Base-by-base conservation (phyloP, 2,113 vertebrate species). In the Eclectus roratus region DNA sequence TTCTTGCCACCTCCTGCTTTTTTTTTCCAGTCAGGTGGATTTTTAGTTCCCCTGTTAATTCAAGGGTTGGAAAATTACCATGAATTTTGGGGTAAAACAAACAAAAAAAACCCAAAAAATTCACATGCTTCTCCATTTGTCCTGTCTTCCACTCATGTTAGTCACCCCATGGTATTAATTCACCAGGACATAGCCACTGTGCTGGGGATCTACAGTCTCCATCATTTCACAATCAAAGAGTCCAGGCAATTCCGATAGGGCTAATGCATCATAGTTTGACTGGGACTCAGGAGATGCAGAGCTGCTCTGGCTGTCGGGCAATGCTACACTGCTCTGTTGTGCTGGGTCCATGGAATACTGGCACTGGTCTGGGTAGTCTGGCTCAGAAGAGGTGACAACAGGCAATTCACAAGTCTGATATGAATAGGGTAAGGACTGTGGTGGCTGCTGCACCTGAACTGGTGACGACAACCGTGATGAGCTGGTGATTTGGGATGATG, bases 201-300 rank as follows among this genome's bases (percentile, higher is more conserved):
- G 99, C 97, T 99, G 99, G 4, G 99, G 98, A 97, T 99, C 99
- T 89, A 99, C 99, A 2, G 99, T 99, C 96, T 99, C 99, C 98
- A 99, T 99, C 99, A 99, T 99, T 96, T 99, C 99, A 53, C 98
- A 98, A 76, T 99, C 99, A 65, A 99, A 98, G 85, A 99, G 98
- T 69, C 97, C 97, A 13, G 99, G 98, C 92, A 99, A 84, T n/a
- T 99, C 98, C 0, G 98, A 80, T 41, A 99, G 98, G 29, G 97
- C 73, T 46, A 99, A 95, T 1, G 98, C 31, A 33, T 98, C 98
- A 2, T 98, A 98, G 93, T 90, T 69, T 10, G 98, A 81, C 63
- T 95, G 80, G 4, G 96, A 21, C 28, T 97, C 98, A 2, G 93
- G 95, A 4, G 96, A 14, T 23, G 84, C 96, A 1, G 97, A 85